Percentiles rank a stretch among this genome's conserved stretches.
Conservation (phyloP, 1,140 invertebrate species). For the Cotesia chilonis region DNA sequence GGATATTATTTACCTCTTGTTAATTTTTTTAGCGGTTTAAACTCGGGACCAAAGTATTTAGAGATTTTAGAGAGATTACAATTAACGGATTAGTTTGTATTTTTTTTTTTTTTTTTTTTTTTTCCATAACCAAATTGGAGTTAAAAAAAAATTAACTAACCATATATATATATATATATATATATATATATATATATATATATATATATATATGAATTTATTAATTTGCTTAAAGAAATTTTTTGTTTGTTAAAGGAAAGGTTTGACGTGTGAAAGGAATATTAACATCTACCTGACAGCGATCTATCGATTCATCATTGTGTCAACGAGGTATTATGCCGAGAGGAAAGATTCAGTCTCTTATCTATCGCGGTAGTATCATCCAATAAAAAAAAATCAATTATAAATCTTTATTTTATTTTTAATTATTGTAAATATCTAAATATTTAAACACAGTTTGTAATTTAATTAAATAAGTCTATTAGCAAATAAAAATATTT, state of each 20-base stretch:
- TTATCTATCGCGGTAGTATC: slow-evolving; percentile 37
- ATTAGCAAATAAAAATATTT: no score
- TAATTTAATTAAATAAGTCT: no score
- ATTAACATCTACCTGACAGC: slow-evolving; percentile 33
- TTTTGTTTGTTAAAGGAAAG: no score
- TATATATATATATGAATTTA: neutral
- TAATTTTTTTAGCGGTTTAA: neutral
- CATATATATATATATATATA: neutral
- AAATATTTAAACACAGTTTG: no score
- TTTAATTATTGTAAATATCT: slow-evolving; percentile 15
- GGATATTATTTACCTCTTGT: slow-evolving; percentile 14
- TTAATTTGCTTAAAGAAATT: no score
- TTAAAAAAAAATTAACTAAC: no score
- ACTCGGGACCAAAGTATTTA: neutral
- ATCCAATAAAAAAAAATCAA: no score
- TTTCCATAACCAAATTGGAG: neutral
- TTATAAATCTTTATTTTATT: slow-evolving; percentile 4
- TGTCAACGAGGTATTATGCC: slow-evolving; percentile 58
- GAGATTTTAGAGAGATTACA: slow-evolving; percentile 20
- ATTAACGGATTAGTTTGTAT: slow-evolving; percentile 15
- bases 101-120: neutral
- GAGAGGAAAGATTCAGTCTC: slow-evolving; percentile 17
- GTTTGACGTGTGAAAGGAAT: slow-evolving; percentile 15
- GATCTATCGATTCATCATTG: slow-evolving; percentile 60
- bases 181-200: neutral